A percentile compares a stretch with the other conserved stretches of the same genome.
Conservation (phyloP, 2,888 invertebrate genomes). For the Kryphioiulus occultus region DNA sequence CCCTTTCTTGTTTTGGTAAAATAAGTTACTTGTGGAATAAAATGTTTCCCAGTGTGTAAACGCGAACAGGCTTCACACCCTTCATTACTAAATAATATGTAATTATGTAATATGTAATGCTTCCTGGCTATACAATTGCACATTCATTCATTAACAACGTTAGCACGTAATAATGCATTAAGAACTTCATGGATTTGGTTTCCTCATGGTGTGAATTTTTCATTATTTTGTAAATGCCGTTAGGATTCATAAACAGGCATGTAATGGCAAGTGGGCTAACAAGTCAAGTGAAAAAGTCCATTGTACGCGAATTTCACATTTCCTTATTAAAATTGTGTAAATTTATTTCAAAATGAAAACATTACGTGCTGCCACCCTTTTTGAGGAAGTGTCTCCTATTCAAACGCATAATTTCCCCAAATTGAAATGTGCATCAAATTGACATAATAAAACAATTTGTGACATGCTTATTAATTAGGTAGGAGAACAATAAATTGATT, state of each 20-base stretch:
- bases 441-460: background rate
- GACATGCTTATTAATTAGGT: background rate
- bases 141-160: background rate
- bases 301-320: background rate
- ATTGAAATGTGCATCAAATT: background rate
- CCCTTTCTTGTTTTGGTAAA: no score
- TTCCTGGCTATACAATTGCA: background rate
- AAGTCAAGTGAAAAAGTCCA: constrained; percentile 12
- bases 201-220: constrained; percentile 23
- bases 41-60: background rate
- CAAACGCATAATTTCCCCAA: background rate
- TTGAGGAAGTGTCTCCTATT: constrained; percentile 7
- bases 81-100: background rate
- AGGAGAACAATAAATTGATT: background rate
- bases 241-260: no score
- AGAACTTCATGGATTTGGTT: background rate
- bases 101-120: background rate
- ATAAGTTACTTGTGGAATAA: no score
- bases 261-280: background rate
- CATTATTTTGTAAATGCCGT: background rate
- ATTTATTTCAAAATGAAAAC: background rate
- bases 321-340: background rate
- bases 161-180: background rate
- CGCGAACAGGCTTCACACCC: background rate
- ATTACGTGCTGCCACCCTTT: background rate